These are phyloP conservation scores for Cyprinus carpio DNA, from an alignment of 2,113 vertebrate species.

Conservation along the genomic window DNA sequence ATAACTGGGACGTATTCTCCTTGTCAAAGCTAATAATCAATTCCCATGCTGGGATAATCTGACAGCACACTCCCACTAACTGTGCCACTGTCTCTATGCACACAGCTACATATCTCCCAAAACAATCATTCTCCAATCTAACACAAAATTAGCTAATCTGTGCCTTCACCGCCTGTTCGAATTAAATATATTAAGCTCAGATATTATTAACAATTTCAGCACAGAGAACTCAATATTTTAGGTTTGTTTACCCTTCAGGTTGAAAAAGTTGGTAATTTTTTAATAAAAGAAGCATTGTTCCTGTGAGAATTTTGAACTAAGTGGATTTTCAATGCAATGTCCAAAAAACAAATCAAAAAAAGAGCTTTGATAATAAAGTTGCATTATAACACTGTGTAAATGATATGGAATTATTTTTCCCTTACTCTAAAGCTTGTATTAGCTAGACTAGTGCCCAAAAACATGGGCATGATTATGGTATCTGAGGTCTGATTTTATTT, in stretches of 20 bases:
- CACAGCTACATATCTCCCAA: constrained; percentile 61
- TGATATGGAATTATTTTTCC: background rate
- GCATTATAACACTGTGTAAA: background rate
- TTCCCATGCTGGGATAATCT: constrained; percentile 70
- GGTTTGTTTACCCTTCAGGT: constrained; percentile 38
- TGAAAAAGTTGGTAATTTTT: background rate
- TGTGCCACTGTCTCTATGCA: constrained; percentile 52
- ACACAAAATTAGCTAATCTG: constrained; percentile 51
- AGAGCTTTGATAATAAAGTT: background rate
- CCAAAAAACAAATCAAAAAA: background rate
- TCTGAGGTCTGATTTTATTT: background rate
- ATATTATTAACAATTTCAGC: background rate
- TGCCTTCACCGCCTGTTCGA: background rate
- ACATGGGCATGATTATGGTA: background rate
- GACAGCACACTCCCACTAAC: constrained; percentile 67
- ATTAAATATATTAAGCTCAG: background rate
- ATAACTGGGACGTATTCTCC: constrained; percentile 76
- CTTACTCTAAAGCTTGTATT: too few relatives aligned
- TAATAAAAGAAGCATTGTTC: background rate
- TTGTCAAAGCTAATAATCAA: constrained; percentile 77
- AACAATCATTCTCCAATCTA: constrained; percentile 61
- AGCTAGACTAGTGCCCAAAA: too few relatives aligned
- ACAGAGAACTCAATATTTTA: background rate
- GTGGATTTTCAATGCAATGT: background rate
- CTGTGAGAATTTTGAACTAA: background rate